phyloP scores from a whole-genome alignment of 2,797 vertebrate genomes.

The Urosaurus nigricauda region DNA sequence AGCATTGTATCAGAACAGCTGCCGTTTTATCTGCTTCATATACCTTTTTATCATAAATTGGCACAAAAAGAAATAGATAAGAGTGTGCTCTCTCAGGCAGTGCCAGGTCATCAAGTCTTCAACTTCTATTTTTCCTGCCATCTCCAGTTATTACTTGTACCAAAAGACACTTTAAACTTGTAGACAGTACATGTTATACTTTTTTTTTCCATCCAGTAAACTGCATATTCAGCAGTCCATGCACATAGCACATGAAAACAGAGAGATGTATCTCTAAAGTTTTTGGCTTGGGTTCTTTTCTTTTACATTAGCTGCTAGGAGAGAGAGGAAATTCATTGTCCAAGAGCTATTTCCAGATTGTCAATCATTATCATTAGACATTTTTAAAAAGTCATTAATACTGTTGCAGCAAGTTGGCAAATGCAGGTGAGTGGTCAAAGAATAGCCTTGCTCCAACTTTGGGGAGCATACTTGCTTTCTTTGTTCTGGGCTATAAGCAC shows the following conservation, averaged over 20 bases:
- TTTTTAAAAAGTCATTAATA: not conserved
- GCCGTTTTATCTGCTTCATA: fast-evolving
- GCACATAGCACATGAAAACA: not conserved
- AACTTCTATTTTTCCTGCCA: not conserved
- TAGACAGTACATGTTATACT: not conserved
- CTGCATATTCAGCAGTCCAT: not conserved
- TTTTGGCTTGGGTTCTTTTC: not conserved
- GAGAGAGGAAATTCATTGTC: not conserved
- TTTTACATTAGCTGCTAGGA: not conserved
- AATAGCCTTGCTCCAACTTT: not conserved
- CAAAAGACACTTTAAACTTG: not conserved
- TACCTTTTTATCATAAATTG: not conserved
- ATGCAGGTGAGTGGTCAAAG: not conserved
- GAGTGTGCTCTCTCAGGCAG: not conserved
- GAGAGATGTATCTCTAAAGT: not conserved
- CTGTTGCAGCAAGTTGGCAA: not conserved
- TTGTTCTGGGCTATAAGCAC: not conserved
- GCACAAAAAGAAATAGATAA: not conserved
- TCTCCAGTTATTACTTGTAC: not conserved
- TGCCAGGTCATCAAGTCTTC: not conserved
- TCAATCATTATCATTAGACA: not conserved
- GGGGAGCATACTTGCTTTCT: not conserved
- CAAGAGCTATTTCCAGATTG: not conserved
- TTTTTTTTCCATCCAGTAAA: not conserved
- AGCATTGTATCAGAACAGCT: not conserved